Evolutionary conservation across 2,888 invertebrate genomes (phyloP).

Genomic region (Drosophila nr. fundita): DNA sequence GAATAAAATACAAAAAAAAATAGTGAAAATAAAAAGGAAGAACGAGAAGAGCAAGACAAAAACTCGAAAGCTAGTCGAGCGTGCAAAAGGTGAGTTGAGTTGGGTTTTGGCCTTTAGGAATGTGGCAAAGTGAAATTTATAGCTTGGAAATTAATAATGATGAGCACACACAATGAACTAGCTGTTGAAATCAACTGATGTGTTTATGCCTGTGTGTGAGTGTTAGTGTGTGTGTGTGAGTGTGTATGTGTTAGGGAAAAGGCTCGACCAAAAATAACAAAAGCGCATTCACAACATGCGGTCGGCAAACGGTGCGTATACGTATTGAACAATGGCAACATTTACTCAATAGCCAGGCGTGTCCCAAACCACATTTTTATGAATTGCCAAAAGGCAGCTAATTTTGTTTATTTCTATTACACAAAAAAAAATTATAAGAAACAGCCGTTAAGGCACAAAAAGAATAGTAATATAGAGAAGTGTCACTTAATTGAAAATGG

Average conservation of each 20-base stretch:
- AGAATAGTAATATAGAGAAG: not conserved
- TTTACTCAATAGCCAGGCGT: constrained; percentile 16
- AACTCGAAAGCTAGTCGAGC: constrained; percentile 60
- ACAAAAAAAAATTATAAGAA: no score
- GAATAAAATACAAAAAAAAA: constrained; percentile 55
- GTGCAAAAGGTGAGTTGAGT: constrained; percentile 68
- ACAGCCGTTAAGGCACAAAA: not conserved
- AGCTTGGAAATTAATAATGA: constrained; percentile 79
- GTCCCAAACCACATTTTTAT: constrained; percentile 28
- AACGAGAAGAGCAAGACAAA: constrained; percentile 29
- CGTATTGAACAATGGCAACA: constrained; percentile 36
- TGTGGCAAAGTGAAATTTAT: constrained; percentile 79
- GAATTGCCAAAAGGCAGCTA: constrained; percentile 33
- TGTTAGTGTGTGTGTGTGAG: constrained; percentile 18
- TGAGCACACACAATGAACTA: constrained; percentile 72
- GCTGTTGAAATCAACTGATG: constrained; percentile 58
- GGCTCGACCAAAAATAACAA: constrained; percentile 53
- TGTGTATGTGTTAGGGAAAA: constrained; percentile 16
- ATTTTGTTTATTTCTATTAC: constrained; percentile 16
- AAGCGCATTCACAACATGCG: constrained; percentile 49
- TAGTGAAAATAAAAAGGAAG: constrained; percentile 6
- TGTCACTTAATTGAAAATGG: not conserved
- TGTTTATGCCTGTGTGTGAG: constrained; percentile 25
- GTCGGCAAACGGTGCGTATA: constrained; percentile 48
- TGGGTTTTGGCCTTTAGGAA: constrained; percentile 66